phyloP scores from a whole-genome alignment of 2,797 vertebrate genomes.

The Ceryle rudis region DNA sequence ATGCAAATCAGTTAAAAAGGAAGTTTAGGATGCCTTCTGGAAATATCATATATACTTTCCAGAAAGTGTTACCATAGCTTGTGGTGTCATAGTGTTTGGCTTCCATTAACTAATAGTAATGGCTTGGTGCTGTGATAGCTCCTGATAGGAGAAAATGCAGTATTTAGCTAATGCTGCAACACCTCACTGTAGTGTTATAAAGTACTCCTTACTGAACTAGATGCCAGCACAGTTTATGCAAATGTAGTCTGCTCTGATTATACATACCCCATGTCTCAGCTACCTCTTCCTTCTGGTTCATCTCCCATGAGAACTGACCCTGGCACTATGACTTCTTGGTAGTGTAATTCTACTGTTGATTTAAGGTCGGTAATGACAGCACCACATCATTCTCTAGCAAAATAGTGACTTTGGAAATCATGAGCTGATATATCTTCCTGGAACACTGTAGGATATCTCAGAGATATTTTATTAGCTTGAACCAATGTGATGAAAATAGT shows the following conservation, averaged over 20 bases:
- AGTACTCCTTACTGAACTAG: neutral
- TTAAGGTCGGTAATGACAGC: neutral
- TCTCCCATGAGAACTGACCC: neutral
- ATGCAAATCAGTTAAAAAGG: slow-evolving; percentile 44
- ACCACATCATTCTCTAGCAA: neutral
- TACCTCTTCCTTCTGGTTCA: neutral
- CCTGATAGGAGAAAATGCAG: slow-evolving; percentile 15
- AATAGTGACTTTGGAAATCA: neutral
- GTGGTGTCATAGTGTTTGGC: neutral
- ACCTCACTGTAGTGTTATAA: neutral
- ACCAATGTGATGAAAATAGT: neutral
- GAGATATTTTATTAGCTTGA: neutral
- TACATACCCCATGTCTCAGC: neutral
- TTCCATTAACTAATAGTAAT: slow-evolving; percentile 25
- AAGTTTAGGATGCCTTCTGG: slow-evolving; percentile 50
- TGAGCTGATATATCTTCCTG: neutral
- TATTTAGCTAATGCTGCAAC: slow-evolving; percentile 26
- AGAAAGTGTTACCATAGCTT: slow-evolving; percentile 34
- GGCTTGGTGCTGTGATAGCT: neutral
- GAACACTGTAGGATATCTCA: neutral
- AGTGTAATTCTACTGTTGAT: neutral
- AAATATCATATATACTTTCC: slow-evolving; percentile 53
- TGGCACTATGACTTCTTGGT: neutral
- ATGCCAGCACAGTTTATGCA: neutral
- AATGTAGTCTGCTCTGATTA: neutral